A percentile compares a stretch with the other conserved stretches of the same genome.
These are phyloP conservation scores for Petaurus breviceps DNA, from an alignment of 2,113 vertebrate genomes.

Conservation along the genomic window DNA sequence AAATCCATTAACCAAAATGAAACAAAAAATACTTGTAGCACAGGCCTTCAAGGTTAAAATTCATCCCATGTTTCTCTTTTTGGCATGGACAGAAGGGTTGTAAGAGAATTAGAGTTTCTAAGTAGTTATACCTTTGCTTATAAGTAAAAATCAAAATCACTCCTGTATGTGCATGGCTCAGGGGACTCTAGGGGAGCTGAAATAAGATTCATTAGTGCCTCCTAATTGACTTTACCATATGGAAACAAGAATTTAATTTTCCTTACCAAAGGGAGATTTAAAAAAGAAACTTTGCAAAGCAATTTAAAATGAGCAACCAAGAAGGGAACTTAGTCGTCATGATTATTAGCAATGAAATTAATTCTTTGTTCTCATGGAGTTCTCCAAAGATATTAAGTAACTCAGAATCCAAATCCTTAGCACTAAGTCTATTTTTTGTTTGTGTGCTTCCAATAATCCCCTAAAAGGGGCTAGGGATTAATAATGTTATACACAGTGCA, in stretches of 20 bases:
- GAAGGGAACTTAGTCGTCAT: neutral
- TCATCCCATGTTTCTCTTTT: slow-evolving; percentile 68
- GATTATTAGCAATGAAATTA: slow-evolving; percentile 37
- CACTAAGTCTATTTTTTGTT: slow-evolving; percentile 11
- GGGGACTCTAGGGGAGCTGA: neutral
- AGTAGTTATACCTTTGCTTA: slow-evolving; percentile 52
- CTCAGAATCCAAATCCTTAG: neutral
- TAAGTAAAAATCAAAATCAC: slow-evolving; percentile 65
- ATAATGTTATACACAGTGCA: neutral
- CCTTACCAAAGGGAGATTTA: slow-evolving; percentile 1
- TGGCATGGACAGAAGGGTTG: slow-evolving; percentile 63
- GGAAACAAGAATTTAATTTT: slow-evolving; percentile 2
- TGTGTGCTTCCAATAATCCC: slow-evolving; percentile 27
- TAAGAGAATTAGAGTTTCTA: slow-evolving; percentile 69
- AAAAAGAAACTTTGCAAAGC: slow-evolving; percentile 3
- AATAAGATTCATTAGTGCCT: slow-evolving; percentile 23
- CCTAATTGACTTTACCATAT: slow-evolving; percentile 20
- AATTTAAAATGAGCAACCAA: slow-evolving; percentile 47
- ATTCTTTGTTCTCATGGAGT: neutral
- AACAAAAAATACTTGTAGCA: slow-evolving; percentile 63
- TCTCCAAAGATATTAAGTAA: slow-evolving; percentile 12
- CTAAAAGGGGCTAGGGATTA: neutral
- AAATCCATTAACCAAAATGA: slow-evolving; percentile 68
- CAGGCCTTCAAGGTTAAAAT: slow-evolving; percentile 72
- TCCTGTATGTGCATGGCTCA: neutral